Percentiles rank a stretch among this genome's conserved stretches.
Conservation (phyloP, 1,140 invertebrate genomes). For the Atopsyche davidsoni region DNA sequence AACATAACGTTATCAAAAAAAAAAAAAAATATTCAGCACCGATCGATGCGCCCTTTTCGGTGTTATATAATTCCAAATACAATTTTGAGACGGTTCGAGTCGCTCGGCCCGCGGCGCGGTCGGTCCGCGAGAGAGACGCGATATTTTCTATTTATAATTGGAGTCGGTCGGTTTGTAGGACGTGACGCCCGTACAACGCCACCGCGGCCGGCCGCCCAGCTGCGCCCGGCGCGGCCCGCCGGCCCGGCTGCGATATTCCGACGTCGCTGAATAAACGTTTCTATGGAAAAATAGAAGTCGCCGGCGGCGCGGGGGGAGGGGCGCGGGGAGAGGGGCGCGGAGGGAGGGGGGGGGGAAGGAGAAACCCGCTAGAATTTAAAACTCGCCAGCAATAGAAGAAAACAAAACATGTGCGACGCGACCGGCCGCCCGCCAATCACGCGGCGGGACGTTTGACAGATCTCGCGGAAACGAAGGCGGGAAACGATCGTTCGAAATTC, state of each 20-base stretch:
- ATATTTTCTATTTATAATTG: neutral
- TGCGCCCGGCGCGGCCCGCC: slow-evolving; percentile 12
- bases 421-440: slow-evolving; percentile 25
- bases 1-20: too few species aligned
- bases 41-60: neutral
- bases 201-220: slow-evolving; percentile 4
- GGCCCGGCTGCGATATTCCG: slow-evolving; percentile 17
- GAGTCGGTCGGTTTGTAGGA: neutral
- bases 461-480: slow-evolving; percentile 17
- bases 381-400: slow-evolving; percentile 28
- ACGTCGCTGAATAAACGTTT: slow-evolving; percentile 22
- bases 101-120: neutral
- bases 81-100: neutral
- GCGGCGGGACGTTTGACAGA: slow-evolving; percentile 26
- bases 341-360: slow-evolving; percentile 11
- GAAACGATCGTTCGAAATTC: too few species aligned
- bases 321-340: slow-evolving; percentile 8
- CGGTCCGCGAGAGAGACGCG: neutral
- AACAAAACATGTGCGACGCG: slow-evolving; percentile 31
- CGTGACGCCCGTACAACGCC: slow-evolving; percentile 8
- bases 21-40: too few species aligned
- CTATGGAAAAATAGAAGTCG: slow-evolving; percentile 17
- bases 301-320: neutral
- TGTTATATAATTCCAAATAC: neutral
- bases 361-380: slow-evolving; percentile 32